Evolutionary conservation across 2,113 vertebrate genomes (phyloP).

Genomic region (Takifugu bimaculatus): DNA sequence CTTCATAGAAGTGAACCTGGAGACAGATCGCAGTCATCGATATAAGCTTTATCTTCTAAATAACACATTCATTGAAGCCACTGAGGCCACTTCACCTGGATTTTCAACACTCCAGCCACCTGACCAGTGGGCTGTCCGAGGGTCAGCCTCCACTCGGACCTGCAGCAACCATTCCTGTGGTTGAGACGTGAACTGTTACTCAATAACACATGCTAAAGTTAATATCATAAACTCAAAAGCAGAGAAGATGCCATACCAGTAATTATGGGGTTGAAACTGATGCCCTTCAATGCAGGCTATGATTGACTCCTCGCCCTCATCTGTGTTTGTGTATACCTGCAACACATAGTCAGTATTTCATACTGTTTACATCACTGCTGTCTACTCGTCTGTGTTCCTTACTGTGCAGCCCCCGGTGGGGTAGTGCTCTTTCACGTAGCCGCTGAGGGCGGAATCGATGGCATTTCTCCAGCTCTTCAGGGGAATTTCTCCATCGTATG

Average conservation of each 20-base stretch:
- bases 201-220: background rate
- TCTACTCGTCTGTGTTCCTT: slow-evolving; percentile 34
- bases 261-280: slow-evolving; percentile 99
- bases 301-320: slow-evolving; percentile 95
- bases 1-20: slow-evolving; percentile 99
- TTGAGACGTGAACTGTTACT: slow-evolving; percentile 2
- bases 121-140: slow-evolving; percentile 90
- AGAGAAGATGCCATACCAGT: slow-evolving; percentile 78
- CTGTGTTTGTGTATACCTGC: slow-evolving; percentile 95
- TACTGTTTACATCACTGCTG: background rate
- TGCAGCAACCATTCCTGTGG: slow-evolving; percentile 94
- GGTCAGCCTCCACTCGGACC: slow-evolving; percentile 99
- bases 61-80: background rate
- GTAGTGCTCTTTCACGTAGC: slow-evolving; percentile 97
- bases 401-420: slow-evolving; percentile 93
- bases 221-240: too few species aligned
- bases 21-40: slow-evolving; percentile 7
- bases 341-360: slow-evolving; percentile 14
- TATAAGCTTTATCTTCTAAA: background rate
- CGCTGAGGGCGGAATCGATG: slow-evolving; percentile 85
- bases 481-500: slow-evolving; percentile 84
- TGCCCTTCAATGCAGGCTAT: slow-evolving; percentile 98
- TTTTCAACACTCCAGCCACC: slow-evolving; percentile 97
- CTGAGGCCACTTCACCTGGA: slow-evolving; percentile 80
- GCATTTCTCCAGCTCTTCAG: slow-evolving; percentile 90